Evolutionary conservation across 2,797 vertebrate genomes (phyloP).

Genomic region (Dendrocincla fuliginosa): DNA sequence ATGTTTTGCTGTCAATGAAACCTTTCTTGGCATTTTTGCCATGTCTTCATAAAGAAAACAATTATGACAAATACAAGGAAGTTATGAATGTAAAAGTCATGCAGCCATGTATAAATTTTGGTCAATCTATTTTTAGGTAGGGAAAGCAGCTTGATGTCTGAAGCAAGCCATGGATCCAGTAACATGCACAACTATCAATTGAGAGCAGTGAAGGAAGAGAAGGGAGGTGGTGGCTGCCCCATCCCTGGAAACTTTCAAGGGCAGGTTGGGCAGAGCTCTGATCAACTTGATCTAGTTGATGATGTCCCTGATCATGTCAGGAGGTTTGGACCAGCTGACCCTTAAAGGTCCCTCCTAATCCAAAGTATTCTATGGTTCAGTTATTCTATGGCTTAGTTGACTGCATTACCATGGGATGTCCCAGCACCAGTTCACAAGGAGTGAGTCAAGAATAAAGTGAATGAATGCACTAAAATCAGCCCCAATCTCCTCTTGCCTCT

Average conservation of each 20-base stretch:
- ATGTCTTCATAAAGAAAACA: neutral
- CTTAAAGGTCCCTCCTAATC: neutral
- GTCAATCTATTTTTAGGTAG: neutral
- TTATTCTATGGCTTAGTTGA: neutral
- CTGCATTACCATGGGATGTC: neutral
- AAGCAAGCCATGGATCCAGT: neutral
- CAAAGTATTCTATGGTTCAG: neutral
- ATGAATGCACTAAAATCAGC: neutral
- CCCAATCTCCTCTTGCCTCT: neutral
- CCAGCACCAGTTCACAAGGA: rapidly evolving
- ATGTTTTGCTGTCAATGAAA: neutral
- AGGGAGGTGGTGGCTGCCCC: neutral
- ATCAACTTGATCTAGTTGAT: neutral
- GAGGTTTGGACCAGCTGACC: neutral
- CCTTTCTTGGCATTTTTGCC: neutral
- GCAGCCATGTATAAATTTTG: neutral
- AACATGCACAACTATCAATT: neutral
- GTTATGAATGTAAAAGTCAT: neutral
- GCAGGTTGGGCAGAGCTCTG: neutral
- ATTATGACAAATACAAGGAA: neutral
- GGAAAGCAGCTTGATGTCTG: neutral
- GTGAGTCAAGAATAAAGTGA: neutral
- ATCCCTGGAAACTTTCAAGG: neutral
- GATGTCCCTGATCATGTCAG: neutral
- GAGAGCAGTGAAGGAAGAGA: neutral